Evolutionary conservation across 2,797 vertebrate species (phyloP).

Genomic region (Gambusia yucatana): DNA sequence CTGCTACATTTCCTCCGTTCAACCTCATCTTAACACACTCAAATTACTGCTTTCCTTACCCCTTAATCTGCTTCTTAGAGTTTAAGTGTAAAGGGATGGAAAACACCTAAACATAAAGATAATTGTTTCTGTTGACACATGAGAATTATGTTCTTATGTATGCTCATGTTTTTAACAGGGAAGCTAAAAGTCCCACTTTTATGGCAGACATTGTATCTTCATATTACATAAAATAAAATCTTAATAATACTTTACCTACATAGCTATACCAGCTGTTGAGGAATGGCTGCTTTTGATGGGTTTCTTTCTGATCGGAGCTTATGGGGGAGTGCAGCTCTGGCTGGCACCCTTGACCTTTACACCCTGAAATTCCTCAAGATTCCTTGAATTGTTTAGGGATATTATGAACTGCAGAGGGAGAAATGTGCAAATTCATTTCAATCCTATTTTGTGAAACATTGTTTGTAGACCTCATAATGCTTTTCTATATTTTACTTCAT

Average conservation of each 20-base stretch:
- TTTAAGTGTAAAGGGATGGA: slow-evolving; percentile 39
- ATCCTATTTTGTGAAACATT: background rate
- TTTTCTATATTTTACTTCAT: background rate
- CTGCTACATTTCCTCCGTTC: slow-evolving; percentile 26
- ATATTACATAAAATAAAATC: background rate
- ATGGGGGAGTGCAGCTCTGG: background rate
- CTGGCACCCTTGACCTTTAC: background rate
- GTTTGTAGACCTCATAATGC: background rate
- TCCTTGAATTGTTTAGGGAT: slow-evolving; percentile 4
- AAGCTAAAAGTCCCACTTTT: background rate
- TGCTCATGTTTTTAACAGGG: background rate
- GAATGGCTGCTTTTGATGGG: background rate
- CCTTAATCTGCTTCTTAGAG: slow-evolving; percentile 55
- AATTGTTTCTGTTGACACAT: slow-evolving; percentile 13
- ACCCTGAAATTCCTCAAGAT: slow-evolving; percentile 2
- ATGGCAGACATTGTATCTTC: background rate
- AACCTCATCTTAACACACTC: slow-evolving; percentile 43
- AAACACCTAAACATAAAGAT: slow-evolving; percentile 1
- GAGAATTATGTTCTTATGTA: background rate
- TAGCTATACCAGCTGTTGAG: background rate
- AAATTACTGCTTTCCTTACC: slow-evolving; percentile 74
- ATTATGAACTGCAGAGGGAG: background rate
- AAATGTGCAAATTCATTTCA: background rate
- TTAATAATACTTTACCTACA: background rate
- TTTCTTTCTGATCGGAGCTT: background rate